A percentile compares a stretch with the other conserved stretches of the same genome.
phyloP scores from a whole-genome alignment of 1,140 invertebrate genomes.

The Geopemphigus sp. region DNA sequence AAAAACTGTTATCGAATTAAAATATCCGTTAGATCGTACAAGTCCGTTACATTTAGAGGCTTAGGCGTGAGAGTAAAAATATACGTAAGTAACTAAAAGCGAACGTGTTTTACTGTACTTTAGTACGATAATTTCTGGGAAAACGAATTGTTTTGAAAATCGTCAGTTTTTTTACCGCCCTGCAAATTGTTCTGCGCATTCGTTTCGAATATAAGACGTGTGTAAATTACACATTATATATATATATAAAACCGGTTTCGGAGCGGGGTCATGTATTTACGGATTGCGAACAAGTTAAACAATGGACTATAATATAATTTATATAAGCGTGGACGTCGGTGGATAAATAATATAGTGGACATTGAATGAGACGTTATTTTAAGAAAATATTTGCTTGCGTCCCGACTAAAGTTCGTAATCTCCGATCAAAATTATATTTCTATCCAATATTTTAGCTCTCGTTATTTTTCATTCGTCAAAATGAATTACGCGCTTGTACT shows the following conservation, averaged over 20 bases:
- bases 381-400: too few species aligned
- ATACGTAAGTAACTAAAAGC: too few species aligned
- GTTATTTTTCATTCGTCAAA: too few species aligned
- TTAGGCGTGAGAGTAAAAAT: background rate
- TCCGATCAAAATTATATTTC: background rate
- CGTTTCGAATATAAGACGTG: background rate
- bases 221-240: background rate
- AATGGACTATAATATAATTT: background rate
- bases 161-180: background rate
- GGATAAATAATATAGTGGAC: background rate
- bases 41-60: background rate
- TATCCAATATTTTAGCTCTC: too few species aligned
- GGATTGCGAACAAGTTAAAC: background rate
- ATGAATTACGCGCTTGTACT: too few species aligned
- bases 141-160: conserved; percentile 11
- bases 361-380: background rate
- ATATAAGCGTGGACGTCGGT: background rate
- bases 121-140: background rate
- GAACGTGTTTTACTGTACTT: background rate
- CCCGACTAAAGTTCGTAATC: background rate
- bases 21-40: background rate
- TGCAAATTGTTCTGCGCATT: too few species aligned
- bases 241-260: background rate
- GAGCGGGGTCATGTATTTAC: background rate
- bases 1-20: background rate